Base-by-base conservation (phyloP, 2,797 vertebrate species). In the Etheostoma perlongum region DNA sequence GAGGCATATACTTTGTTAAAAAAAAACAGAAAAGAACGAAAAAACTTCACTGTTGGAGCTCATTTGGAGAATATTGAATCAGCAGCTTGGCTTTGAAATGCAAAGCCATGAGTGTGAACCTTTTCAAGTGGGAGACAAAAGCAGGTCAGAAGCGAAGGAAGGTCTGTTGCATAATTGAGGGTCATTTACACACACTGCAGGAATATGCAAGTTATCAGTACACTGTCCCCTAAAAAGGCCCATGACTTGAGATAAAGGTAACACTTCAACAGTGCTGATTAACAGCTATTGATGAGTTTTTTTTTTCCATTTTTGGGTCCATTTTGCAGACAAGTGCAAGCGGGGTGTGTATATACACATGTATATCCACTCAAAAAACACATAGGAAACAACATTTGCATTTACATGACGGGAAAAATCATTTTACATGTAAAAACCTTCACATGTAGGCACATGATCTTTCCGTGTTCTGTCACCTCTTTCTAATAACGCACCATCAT, bases 41-140 rank as follows among this genome's bases (percentile, higher is more conserved):
- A n/a, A 15, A 12, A 5, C n/a, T 25, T 36, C 55, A 40, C 59
- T 19, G 42, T 30, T 44, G 14, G 42, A 59, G 67, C 67, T 78
- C 54, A 36, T 77, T 78, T 66, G 40, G 30, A 40, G 23, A 70
- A 71, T 44, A 72, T 74, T n/a, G 27, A 23, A 76, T 74, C 46
- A 51, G 75, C 53, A 42, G 68, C 77, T 86, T 44, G 1, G 42
- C 72, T 60, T 70, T 72, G 21, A 82, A 67, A n/a, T 72, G 69
- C 4, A 63, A 77, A 84, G 23, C 44, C 55, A 14, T 1, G 44
- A 44, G 19, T 13, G 65, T 23, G 55, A 81, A 73, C 21, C 54
- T 82, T 78, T 74, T 59, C 12, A 69, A 77, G 49, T 23, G 47
- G 2, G 44, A 81, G 63, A 85, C 72, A 74, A 76, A 83, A 18